Base-by-base conservation (phyloP, 2,797 vertebrate species). In the Coregonus sp. region DNA sequence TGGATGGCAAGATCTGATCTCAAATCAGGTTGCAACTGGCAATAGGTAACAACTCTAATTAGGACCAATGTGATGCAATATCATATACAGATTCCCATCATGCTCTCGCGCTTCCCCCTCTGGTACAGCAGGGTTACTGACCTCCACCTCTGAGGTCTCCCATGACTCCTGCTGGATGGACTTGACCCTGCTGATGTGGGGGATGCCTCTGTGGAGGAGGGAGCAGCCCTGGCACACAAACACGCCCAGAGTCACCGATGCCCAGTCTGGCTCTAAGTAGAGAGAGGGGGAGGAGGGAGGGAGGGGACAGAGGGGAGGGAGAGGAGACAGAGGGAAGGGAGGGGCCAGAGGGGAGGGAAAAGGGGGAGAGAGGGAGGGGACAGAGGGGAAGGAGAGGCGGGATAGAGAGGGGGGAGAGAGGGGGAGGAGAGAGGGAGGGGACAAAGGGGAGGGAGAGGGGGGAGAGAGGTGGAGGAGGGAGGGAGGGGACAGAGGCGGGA, bases 221-320 rank as follows among this genome's bases (percentile, higher is more conserved):
- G 98, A 99, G 85, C 98, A 99, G 75, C 93, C 96, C 91, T 98
- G 91, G 87, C 98, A 99, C 82, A 99, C 93, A 84, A 98, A 98
- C 82, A 98, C 95, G 1, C 97, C 98, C 14, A 99, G 83, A 70
- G 95, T 97, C 86, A 98, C 91, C 0, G 98, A 99, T 0, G 96
- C 97, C 98, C 98, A 99, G 86, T 99, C 97, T 0, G 96, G 96
- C 85, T 97, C 98, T 99, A 93, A 63, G 37, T 20, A 65, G 31
- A 47, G 47, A 61, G 47, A 37, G n/a, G 9, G 40, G 40, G 47
- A 29, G 4, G 68, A 61, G 67, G n/a, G 33, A 37, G 15, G 29
- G 40, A 25, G 25, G 25, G 25, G 29, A 66, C 5, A 7, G 40
- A 12, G 40, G 9, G 9, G 40, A 47, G 9, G 40, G 40, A 11